Evolutionary conservation across 2,888 invertebrate genomes (phyloP).

Genomic region (Furcula furcula): DNA sequence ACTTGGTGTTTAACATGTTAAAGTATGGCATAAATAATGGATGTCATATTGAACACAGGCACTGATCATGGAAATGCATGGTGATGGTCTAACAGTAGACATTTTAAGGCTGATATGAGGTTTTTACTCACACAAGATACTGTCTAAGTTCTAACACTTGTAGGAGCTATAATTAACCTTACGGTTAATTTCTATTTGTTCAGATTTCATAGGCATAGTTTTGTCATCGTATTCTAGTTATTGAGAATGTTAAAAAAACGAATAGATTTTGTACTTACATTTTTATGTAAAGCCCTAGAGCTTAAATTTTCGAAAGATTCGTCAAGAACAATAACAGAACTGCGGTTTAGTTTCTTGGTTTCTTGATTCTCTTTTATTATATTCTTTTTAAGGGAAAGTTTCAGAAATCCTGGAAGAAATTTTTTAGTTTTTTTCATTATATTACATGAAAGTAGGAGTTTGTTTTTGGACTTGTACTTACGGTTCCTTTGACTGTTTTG

Average conservation of each 20-base stretch:
- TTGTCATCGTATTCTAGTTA: too few species aligned
- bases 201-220: too few species aligned
- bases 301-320: slow-evolving; percentile 63
- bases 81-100: too few species aligned
- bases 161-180: too few species aligned
- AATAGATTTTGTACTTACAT: slow-evolving; percentile 37
- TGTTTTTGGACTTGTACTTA: slow-evolving; percentile 31
- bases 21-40: too few species aligned
- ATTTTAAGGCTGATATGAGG: too few species aligned
- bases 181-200: too few species aligned
- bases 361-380: slow-evolving; percentile 38
- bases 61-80: too few species aligned
- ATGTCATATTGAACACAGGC: too few species aligned
- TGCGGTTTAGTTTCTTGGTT: slow-evolving; percentile 40
- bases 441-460: neutral
- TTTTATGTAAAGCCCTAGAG: slow-evolving; percentile 42
- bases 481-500: slow-evolving; percentile 44
- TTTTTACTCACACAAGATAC: too few species aligned
- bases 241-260: slow-evolving; percentile 3
- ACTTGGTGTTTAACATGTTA: too few species aligned
- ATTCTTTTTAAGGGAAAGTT: slow-evolving; percentile 67
- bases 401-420: slow-evolving; percentile 61
- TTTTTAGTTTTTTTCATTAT: neutral
- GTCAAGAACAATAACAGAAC: slow-evolving; percentile 61
- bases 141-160: too few species aligned